Base-by-base conservation (phyloP, 2,113 vertebrate genomes). In the Syngnathus typhle region DNA sequence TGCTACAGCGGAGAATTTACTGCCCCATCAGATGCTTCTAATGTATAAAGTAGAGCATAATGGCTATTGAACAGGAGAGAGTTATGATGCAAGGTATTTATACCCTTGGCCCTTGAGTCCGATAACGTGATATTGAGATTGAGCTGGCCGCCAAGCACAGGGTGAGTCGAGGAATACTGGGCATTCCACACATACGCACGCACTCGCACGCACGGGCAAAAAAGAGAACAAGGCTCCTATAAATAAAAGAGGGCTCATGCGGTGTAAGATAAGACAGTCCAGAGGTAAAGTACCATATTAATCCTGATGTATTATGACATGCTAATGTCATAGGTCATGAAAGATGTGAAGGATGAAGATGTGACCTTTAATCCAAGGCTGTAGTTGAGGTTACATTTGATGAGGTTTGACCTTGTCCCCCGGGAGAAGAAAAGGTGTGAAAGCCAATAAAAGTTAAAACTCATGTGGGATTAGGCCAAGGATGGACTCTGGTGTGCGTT, bases 31-130 rank as follows among this genome's bases (percentile, higher is more conserved):
- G 85, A 80, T 86, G 82, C 85, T 86, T 87, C 82, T 89, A 88
- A 88, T 89, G 87, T 89, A 87, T 88, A 88, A 89, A 88, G 86
- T 84, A 86, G 84, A 85, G 81, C 78, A 85, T 89, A 90, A 90
- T 90, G 88, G 88, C 87, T 89, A 90, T 90, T 89, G 88, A 89
- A 87, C 87, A 85, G 85, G 69, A 75, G 80, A 85, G 84, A 88
- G 79, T 89, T 85, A 87, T 85, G 78, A 85, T 79, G 81, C 66
- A 41, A 81, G 76, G 83, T 89, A 89, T 90, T 90, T 89, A 89
- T 90, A 85, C 82, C 84, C 87, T 76, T 80, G 84, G 85, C 83
- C 85, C 80, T 68, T 81, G 83, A 85, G 84, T 84, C 83, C 79
- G 82, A 88, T 87, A 89, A 83, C 83, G 85, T 81, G 83, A 84